Evolutionary conservation across 2,113 vertebrate species (phyloP), one percentile per base, ranked within the genome.

Genomic region (Motacilla alba): DNA sequence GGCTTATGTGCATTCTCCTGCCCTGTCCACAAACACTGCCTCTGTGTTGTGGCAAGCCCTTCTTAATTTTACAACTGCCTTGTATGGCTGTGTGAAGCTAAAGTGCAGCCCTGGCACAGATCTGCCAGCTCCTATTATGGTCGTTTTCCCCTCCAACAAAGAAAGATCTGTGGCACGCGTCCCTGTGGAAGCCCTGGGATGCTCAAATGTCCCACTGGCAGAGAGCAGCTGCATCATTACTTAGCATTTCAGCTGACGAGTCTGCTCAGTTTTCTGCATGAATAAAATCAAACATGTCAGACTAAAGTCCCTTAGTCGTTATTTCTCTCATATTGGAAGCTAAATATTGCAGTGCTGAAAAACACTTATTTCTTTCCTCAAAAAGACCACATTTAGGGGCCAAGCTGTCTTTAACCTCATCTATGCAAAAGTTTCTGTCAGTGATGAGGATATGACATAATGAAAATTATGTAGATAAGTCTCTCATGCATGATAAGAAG

Each of bases 91-190:
- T 70, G 35, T 74, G 88, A 79, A 73, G 23, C 35, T 63, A 2
- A 93, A 95, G 26, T 28, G 35, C 56, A 60, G 49, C 43, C 52
- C 84, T 94, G 92, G 72, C 95, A 90, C 63, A 83, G 79, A 94
- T 83, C 86, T 94, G 92, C 83, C 79, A 43, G 43, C 55, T 80
- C 72, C 88, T 87, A 67, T 91, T 86, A 83, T 4, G 8, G 59
- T 31, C 0, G 0, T 70, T 89, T 83, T 83, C 79, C 39, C 76
- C 33, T 46, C 37, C 0, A 0, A 77, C 83, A 92, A 88, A 90
- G 59, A 63, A 58, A 58, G 67, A 88, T 83, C 46, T 55, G 55
- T 56, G 83, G 79, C 86, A 92, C 24, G 4, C 0, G 19, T 88
- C 35, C 35, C 68, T 41, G 39, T 62, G 68, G 77, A 43, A 83